phyloP scores from a whole-genome alignment of 2,888 invertebrate genomes.

The Dioctria linearis region DNA sequence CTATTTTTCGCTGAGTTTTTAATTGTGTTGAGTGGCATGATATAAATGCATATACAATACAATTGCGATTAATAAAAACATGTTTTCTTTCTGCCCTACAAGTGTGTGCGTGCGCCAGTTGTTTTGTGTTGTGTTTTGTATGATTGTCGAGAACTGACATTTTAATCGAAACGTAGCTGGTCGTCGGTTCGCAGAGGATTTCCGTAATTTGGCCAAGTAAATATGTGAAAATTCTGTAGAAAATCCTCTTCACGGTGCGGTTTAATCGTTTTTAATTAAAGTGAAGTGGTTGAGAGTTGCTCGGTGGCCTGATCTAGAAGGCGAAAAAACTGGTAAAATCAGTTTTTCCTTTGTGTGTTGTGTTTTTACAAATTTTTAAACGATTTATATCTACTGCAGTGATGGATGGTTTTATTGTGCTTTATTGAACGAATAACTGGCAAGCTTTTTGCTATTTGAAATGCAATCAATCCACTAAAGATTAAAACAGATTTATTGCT shows the following conservation, averaged over 20 bases:
- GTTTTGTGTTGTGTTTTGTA: slow-evolving; percentile 5
- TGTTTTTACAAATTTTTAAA: neutral
- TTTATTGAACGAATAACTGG: neutral
- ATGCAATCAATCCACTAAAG: neutral
- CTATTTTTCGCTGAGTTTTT: neutral
- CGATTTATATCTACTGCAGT: no score
- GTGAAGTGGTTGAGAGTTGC: slow-evolving; percentile 12
- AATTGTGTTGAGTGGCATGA: neutral
- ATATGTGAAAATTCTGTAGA: neutral
- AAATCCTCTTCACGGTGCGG: neutral
- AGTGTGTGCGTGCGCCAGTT: neutral
- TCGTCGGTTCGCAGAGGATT: neutral
- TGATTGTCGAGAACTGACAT: slow-evolving; percentile 15
- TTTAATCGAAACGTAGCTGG: slow-evolving; percentile 28
- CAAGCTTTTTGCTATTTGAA: neutral
- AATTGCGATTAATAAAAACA: no score
- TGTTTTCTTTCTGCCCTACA: neutral
- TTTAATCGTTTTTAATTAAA: neutral
- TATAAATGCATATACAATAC: no score
- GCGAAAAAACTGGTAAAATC: neutral
- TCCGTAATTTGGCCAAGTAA: neutral
- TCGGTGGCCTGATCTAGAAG: neutral
- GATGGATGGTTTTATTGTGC: neutral
- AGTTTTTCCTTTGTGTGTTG: neutral
- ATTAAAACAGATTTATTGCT: no score